These are phyloP conservation scores for Noctilio leporinus DNA, from an alignment of 2,113 vertebrate species.

Conservation along the genomic window DNA sequence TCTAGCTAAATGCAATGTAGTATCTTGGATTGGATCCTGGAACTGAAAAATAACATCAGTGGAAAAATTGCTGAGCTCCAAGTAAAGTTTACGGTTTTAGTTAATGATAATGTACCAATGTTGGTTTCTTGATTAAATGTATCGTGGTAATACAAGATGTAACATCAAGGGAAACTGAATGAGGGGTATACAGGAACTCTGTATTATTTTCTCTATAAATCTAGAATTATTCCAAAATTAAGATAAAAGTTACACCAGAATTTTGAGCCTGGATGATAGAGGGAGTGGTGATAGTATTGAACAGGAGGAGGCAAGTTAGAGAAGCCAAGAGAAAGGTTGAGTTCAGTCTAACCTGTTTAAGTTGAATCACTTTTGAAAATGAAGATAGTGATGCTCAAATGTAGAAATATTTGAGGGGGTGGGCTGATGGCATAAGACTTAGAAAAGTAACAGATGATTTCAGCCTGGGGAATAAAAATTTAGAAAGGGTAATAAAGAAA, in stretches of 20 bases:
- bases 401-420: background rate
- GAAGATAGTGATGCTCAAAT: background rate
- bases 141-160: background rate
- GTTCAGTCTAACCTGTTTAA: background rate
- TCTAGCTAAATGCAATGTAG: background rate
- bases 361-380: background rate
- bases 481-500: background rate
- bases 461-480: background rate
- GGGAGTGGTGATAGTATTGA: background rate
- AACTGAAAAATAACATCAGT: background rate
- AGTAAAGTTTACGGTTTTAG: background rate
- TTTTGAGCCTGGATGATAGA: background rate
- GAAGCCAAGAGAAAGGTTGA: background rate
- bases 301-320: background rate
- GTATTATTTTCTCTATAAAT: background rate
- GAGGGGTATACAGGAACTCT: background rate
- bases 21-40: background rate
- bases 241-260: background rate
- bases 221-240: background rate
- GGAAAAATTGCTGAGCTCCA: background rate
- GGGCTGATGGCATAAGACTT: background rate
- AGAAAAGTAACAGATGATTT: background rate
- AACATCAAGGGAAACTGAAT: background rate
- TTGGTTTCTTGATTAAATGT: background rate
- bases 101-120: background rate